Base-by-base conservation (phyloP, 2,113 vertebrate genomes). In the Grantiella picta region DNA sequence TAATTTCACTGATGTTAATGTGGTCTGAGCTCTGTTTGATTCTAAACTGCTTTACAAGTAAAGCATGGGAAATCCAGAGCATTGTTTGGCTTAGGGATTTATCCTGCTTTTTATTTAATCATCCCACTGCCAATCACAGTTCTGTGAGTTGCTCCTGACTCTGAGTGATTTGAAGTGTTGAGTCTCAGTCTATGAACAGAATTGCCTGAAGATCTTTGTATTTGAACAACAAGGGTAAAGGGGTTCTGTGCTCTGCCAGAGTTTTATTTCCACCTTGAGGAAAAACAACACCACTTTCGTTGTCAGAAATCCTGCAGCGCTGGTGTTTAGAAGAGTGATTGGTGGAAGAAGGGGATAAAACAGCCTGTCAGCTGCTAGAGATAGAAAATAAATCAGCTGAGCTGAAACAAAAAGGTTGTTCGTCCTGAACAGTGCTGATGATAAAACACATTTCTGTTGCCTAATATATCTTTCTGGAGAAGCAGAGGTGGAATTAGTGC, bases 301-400 rank as follows among this genome's bases (percentile, higher is more conserved):
- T 87, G 84, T 82, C 54, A 40, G 47, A 73, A 89, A 61, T 86
- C 24, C 29, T 59, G 45, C 54, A 76, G 40, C 20, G 9, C 33
- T 71, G 65, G 53, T 27, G 35, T 91, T 87, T 8, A 40, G 47
- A 79, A 31, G 53, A 77, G 61, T 93, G 19, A 18, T 36, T 76
- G 79, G 38, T 89, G 33, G 59, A 75, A 56, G 10, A 44, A 64
- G 17, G 80, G 92, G 90, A 75, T 92, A 89, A 84, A 92, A 35
- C 35, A 94, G 25, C 50, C 38, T 82, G 80, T 94, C 68, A 86
- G 18, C 64, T 78, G 49, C 64, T 91, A n/a, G 54, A 92, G 72
- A 57, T 33, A 20, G 29, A 76, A 89, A 95, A 90, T 90, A 92
- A 94, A 94, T 94, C 89, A 66, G 33, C 18, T 82, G 64, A 75